Evolutionary conservation across 2,888 invertebrate species (phyloP).

Genomic region (Mylabris sibirica): DNA sequence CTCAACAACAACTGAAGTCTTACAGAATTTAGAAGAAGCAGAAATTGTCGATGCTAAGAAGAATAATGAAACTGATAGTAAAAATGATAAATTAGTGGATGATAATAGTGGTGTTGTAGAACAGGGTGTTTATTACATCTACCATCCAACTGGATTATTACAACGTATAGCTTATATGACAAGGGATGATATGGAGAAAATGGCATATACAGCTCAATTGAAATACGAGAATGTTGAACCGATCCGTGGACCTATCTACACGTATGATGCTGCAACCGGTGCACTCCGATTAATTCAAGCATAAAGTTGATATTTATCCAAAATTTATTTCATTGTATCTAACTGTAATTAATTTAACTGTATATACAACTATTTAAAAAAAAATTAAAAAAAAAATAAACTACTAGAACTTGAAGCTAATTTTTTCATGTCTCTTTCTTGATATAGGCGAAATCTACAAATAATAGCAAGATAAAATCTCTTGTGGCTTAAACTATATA

Average conservation of each 20-base stretch:
- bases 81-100: constrained; percentile 18
- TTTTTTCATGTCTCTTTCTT: neutral
- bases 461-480: neutral
- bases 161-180: constrained; percentile 71
- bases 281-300: constrained; percentile 40
- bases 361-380: neutral
- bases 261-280: constrained; percentile 57
- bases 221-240: constrained; percentile 71
- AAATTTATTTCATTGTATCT: neutral
- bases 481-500: neutral
- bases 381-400: neutral
- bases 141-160: constrained; percentile 69
- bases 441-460: neutral
- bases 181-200: constrained; percentile 63
- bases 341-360: neutral
- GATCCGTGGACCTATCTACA: constrained; percentile 70
- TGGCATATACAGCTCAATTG: constrained; percentile 72
- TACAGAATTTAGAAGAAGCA: constrained; percentile 1
- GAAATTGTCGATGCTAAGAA: neutral
- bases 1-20: constrained; percentile 18
- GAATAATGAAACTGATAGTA: constrained; percentile 8
- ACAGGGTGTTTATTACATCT: constrained; percentile 70
- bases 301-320: neutral
- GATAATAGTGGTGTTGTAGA: constrained; percentile 33
- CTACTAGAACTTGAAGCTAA: neutral